Base-by-base conservation (phyloP, 2,113 vertebrate species). In the Gnathonemus echidnorhynchus region DNA sequence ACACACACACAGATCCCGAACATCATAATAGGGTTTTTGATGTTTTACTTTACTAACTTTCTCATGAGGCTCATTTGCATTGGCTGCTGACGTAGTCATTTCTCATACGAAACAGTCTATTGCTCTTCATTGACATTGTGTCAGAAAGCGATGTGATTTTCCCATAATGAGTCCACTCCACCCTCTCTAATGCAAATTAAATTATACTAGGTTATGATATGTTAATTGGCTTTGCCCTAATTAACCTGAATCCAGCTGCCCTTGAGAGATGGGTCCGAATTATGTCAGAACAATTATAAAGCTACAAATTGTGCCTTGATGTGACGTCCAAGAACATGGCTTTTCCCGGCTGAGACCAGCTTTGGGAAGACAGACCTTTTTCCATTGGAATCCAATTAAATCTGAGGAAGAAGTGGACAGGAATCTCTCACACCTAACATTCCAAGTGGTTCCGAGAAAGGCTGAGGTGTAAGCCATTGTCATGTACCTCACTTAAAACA, bases 271-370 rank as follows among this genome's bases (percentile, higher is more conserved):
- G 86, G 86, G 86, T 87, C 49, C 13, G n/a, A 31, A 87, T 50
- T 31, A 87, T 87, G n/a, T 87, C 86, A 87, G 31, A 56, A 87
- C 50, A 87, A 53, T 87, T 87, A 53, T 53, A 56, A 53, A 53
- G 56, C 35, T 53, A 35, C 86, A 87, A 87, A 48, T 31, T 85
- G 24, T 85, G 83, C 83, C 8, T 48, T 48, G 7, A 48, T 85
- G 9, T 48, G 42, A 87, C 39, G 50, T 39, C 19, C 27, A 17
- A 5, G 3, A 56, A 39, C 19, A 56, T 11, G 8, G 15, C 0
- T 53, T 13, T 35, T 50, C 49, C 86, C 5, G 4, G 27, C 27
- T 52, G 24, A 87, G 49, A 52, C 5, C 45, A 24, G n/a, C 27
- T 52, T 46, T 46, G 19, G 3, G 80, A n/a, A 24, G 31, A 19